A percentile compares a stretch with the other conserved stretches of the same genome.
These are phyloP conservation scores for Aegithalos caudatus DNA, from an alignment of 2,113 vertebrate genomes.

Conservation along the genomic window DNA sequence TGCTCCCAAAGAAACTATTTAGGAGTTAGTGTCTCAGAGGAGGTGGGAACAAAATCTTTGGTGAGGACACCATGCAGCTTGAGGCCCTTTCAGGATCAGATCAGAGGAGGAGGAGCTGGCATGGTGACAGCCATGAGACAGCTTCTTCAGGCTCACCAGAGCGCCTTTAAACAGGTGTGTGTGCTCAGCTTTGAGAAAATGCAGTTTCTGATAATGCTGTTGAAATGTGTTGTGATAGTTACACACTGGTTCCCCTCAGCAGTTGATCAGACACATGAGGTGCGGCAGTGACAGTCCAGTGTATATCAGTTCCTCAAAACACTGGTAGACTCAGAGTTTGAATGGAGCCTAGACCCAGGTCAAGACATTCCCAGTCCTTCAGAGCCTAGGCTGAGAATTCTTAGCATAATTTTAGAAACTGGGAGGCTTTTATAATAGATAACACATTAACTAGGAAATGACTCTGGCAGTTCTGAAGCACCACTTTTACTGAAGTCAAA, in stretches of 20 bases:
- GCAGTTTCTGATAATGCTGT: neutral
- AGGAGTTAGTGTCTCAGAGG: neutral
- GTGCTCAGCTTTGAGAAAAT: neutral
- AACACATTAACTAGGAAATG: neutral
- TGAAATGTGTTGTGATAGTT: neutral
- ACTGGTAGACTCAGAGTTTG: neutral
- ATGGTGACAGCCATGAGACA: neutral
- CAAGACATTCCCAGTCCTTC: neutral
- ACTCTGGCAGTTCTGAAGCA: neutral
- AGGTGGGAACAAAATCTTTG: neutral
- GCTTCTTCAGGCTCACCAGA: neutral
- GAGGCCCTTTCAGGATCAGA: neutral
- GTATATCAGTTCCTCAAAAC: neutral
- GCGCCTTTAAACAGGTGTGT: neutral
- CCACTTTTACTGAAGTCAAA: neutral
- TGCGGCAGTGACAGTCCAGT: neutral
- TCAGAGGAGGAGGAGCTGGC: neutral
- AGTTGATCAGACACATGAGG: neutral
- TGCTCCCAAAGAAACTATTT: neutral
- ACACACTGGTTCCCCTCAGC: neutral
- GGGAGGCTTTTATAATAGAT: neutral
- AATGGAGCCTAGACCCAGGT: neutral
- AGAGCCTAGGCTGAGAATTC: neutral
- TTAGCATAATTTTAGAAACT: neutral
- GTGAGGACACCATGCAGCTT: neutral